Base-by-base conservation (phyloP, 1,140 invertebrate species). In the Melanaphis sacchari region DNA sequence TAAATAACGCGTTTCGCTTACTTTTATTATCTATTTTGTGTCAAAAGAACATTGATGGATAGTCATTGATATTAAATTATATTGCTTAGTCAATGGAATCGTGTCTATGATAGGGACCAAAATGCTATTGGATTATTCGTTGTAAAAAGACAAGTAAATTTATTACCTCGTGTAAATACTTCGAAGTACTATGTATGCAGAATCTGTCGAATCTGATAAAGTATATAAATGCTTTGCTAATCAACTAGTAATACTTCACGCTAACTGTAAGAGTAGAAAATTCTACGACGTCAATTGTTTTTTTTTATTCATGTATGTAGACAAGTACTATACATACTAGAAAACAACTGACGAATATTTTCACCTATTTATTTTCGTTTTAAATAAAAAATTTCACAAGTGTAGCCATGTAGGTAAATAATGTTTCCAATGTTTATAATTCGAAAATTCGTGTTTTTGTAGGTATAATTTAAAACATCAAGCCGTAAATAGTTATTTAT, bases 141-240 rank as follows among this genome's bases (percentile, higher is more conserved):
- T 82, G n/a, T 8, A 92, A 82, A 26, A 46, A 49, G 76, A 82
- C 66, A 92, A 82, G 66, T 52, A 46, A 92, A 92, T 92, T 92
- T 92, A 92, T 92, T 92, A 46, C 91, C 36, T 82, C n/a, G 43
- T 49, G 76, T 49, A 49, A 92, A 52, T 92, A 81, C 43, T 81
- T 11, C 41, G 76, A 81, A 76, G n/a, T 76, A 82, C 21, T 92
- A n/a, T 82, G 24, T 76, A 91, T 76, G n/a, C 5, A 76, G 31
- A 76, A 76, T 76, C 59, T 76, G 59, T 76, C 15, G 59, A 82
- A 92, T 92, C 91, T 81, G 91, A 92, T 92, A 92, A 91, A 91
- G 36, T 89, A 88, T 49, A 49, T 49, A 89, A 89, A 89, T 26
- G 87, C 43, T 49, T 52, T 89, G 43, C 46, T 46, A n/a, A 36